Evolutionary conservation across 2,888 invertebrate species (phyloP).

Genomic region (Fragum whitleyi): DNA sequence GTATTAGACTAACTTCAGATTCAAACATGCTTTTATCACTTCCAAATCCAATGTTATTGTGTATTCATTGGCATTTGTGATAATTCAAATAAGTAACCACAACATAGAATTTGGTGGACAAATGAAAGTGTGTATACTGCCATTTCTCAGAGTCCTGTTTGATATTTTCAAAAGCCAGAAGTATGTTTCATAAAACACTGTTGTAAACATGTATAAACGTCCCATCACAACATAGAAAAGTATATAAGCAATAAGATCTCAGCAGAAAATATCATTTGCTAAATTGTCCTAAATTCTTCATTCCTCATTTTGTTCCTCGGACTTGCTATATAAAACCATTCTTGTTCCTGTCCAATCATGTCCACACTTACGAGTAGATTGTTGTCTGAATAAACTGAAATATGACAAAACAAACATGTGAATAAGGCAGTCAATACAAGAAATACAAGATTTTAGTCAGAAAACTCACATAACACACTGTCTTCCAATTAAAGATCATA

Average conservation of each 20-base stretch:
- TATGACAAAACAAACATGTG: not conserved
- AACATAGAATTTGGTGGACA: too few relatives aligned
- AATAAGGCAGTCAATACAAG: too few relatives aligned
- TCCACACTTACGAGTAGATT: constrained; percentile 76
- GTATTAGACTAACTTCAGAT: too few relatives aligned
- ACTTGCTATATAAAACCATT: not conserved
- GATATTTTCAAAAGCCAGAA: not conserved
- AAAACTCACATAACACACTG: too few relatives aligned
- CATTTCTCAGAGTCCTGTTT: too few relatives aligned
- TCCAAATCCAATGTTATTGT: too few relatives aligned
- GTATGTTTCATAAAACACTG: not conserved
- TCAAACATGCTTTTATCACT: too few relatives aligned
- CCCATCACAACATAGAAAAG: not conserved
- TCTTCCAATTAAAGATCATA: too few relatives aligned
- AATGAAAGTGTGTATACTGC: too few relatives aligned
- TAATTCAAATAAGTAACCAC: too few relatives aligned
- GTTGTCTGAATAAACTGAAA: constrained; percentile 82
- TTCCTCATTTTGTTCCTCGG: not conserved
- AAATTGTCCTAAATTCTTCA: not conserved
- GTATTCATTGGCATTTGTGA: too few relatives aligned
- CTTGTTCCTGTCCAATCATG: not conserved
- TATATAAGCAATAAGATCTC: not conserved
- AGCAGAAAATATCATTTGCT: not conserved
- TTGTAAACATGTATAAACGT: not conserved
- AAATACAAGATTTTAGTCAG: too few relatives aligned